Conservation (phyloP, 2,113 vertebrate species). For the Dendrocopos noguchii region DNA sequence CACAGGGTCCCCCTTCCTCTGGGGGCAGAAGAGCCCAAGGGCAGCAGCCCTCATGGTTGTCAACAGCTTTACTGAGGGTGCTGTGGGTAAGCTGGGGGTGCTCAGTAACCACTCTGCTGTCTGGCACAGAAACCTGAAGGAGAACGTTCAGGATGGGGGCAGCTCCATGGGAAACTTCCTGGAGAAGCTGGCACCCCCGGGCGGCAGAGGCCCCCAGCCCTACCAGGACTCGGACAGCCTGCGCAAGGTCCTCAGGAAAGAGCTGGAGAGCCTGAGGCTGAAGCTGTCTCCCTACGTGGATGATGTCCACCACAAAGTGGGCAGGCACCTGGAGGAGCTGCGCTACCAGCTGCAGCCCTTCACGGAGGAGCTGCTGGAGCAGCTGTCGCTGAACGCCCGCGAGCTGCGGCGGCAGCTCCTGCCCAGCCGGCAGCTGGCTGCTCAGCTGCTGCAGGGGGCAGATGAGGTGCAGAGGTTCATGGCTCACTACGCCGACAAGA, state of each 20-base stretch:
- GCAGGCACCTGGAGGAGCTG: constrained; percentile 63
- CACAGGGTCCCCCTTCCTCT: accelerated
- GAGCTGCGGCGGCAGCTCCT: constrained; percentile 80
- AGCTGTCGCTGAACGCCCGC: constrained; percentile 76
- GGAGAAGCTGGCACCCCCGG: constrained; percentile 69
- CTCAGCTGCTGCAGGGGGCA: constrained; percentile 44
- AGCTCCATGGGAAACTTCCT: constrained; percentile 67
- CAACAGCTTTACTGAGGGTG: accelerated
- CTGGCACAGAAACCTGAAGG: constrained; percentile 77
- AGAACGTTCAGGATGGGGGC: constrained; percentile 70
- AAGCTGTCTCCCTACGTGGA: constrained; percentile 80
- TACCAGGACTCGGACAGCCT: constrained; percentile 72
- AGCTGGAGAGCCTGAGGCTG: constrained; percentile 80
- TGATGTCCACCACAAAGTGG: constrained; percentile 55
- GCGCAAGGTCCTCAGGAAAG: constrained; percentile 76
- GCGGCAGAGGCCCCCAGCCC: constrained; percentile 22
- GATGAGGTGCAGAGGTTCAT: constrained; percentile 70
- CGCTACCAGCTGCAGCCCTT: constrained; percentile 70
- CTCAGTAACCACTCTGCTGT: not conserved
- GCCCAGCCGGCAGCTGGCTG: constrained; percentile 51
- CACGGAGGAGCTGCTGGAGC: constrained; percentile 76
- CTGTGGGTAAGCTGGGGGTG: accelerated
- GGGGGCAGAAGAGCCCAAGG: accelerated
- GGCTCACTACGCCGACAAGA: constrained; percentile 58
- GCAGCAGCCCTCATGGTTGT: accelerated